These are phyloP conservation scores for Isaurus tuberculatus DNA, from an alignment of 92 coral and sea anemone genomes.

Conservation along the genomic window DNA sequence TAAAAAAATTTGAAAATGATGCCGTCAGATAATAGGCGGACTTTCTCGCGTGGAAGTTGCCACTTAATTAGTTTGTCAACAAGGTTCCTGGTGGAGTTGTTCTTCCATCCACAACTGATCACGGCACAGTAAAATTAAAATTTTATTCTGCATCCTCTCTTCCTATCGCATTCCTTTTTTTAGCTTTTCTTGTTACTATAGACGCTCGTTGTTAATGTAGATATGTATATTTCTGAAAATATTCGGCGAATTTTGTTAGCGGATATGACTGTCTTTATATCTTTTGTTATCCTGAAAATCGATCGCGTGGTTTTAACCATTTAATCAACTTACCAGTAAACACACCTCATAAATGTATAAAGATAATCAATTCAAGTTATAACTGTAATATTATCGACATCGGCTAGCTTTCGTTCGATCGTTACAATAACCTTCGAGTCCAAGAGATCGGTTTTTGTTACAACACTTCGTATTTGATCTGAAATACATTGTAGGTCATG, in stretches of 20 bases:
- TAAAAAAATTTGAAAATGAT: not conserved
- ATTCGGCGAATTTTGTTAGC: not conserved
- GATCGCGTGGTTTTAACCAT: not conserved
- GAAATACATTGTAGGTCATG: too few relatives aligned
- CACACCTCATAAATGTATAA: too few relatives aligned
- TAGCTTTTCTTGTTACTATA: not conserved
- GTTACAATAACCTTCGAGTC: too few relatives aligned
- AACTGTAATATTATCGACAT: too few relatives aligned
- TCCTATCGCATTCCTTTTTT: not conserved
- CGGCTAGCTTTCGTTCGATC: too few relatives aligned
- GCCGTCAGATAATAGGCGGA: not conserved
- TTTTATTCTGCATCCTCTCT: not conserved
- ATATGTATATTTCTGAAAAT: not conserved
- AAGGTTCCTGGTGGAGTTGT: not conserved
- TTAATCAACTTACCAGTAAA: too few relatives aligned
- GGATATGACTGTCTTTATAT: not conserved
- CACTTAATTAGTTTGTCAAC: not conserved
- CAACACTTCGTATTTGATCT: too few relatives aligned
- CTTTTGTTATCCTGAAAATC: not conserved
- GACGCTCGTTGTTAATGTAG: not conserved
- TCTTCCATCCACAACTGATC: not conserved
- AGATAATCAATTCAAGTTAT: too few relatives aligned
- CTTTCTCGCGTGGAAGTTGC: not conserved
- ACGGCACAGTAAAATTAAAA: not conserved
- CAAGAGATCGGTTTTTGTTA: too few relatives aligned